Evolutionary conservation across 1,140 invertebrate species (phyloP).

Genomic region (Meloidogyne exigua): DNA sequence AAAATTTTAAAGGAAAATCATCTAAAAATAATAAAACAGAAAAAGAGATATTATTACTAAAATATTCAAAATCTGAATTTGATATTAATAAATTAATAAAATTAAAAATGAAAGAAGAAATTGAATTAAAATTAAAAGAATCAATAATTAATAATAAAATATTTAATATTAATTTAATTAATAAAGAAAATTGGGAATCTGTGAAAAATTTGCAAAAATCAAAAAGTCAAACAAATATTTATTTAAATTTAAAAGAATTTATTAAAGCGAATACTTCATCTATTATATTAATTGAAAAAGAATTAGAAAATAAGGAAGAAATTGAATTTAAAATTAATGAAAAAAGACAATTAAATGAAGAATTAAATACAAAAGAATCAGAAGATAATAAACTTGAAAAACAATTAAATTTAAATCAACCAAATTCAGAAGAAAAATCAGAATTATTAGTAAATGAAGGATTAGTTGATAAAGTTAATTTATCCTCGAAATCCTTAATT

Average conservation of each 20-base stretch:
- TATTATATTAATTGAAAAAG: not conserved
- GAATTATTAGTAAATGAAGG: conserved; percentile 5
- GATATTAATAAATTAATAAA: not conserved
- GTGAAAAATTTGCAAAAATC: not conserved
- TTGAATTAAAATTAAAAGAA: not conserved
- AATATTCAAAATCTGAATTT: not conserved
- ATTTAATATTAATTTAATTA: not conserved
- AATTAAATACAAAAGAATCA: not conserved
- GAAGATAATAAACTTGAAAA: not conserved
- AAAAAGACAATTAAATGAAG: not conserved
- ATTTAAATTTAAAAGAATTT: not conserved
- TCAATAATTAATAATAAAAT: not conserved
- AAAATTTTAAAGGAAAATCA: not conserved
- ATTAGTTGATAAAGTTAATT: not conserved
- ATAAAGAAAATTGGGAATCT: not conserved
- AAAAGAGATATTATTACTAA: not conserved
- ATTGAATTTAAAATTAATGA: not conserved
- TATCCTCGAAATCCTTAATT: not conserved
- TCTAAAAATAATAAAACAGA: not conserved
- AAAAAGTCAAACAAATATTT: not conserved
- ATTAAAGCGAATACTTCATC: not conserved
- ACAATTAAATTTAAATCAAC: not conserved
- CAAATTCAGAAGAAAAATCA: not conserved
- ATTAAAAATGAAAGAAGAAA: not conserved
- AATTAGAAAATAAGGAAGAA: not conserved